Evolutionary conservation across 2,888 invertebrate genomes (phyloP), one percentile per base, ranked within the genome.

Genomic region (Flexamia atlantica): DNA sequence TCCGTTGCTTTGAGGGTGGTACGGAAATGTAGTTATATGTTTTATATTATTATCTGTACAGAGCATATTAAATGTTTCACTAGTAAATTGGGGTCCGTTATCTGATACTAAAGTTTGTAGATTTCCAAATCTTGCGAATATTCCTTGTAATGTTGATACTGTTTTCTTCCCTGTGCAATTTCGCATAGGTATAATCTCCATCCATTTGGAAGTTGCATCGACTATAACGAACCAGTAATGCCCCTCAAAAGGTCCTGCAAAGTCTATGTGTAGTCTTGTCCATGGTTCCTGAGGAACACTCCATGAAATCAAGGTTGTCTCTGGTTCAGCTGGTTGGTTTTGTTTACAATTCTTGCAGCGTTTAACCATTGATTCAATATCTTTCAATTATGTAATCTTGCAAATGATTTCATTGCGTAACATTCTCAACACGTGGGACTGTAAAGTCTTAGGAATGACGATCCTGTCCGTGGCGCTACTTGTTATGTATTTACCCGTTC

Each of bases 181-280:
- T 50, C 82, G 70, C 36, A 84, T 86, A 50, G 85, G 79, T 2
- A 86, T 83, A 0, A 88, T 85, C 83, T 88, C 88, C 0, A 85
- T 84, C 87, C 87, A 88, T 50, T 88, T 88, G 0, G 85, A 85
- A 36, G 85, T 79, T 0, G 88, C 85, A 74, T 88, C 88, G 0
- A 88, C 83, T 0, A 88, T 25, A 2, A 89, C 50, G 7, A 88
- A 57, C 72, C 87, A 88, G 84, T 86, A 30, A 81, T 60, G 12
- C 53, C 86, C 76, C 42, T 86, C 36, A 85, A 85, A 72, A 2
- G 87, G 87, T 7, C 85, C 87, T 23, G 85, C 64, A 50, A 85
- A 88, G 83, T 88, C 87, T 5, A 85, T 84, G 81, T 88, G 88
- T 0, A 88, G 84, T 4, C 87, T 80, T 0, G 53, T 72, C 87